Evolutionary conservation across 1,140 invertebrate species (phyloP), one percentile per base, ranked within the genome.

Genomic region (silkworm (Bombyx mori)): DNA sequence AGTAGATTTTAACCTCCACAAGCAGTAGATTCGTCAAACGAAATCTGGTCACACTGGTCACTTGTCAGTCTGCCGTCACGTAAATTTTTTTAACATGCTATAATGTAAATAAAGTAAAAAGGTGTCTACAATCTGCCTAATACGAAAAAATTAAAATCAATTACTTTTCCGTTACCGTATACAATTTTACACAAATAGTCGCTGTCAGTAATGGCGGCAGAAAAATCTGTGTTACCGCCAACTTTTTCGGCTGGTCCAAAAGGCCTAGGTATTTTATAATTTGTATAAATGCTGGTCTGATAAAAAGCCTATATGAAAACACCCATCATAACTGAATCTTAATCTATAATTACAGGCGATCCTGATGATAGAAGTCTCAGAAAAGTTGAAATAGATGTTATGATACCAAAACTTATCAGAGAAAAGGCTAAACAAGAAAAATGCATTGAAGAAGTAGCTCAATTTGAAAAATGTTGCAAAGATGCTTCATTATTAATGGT

Each of bases 401-500:
- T 97, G 48, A 94, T 98, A 80, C 93, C 95, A 2, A 94, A 95
- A 85, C 92, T 94, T 75, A 93, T 98, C 88, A 88, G 96, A 65
- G 93, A 96, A 51, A 93, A 90, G 75, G 92, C 95, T 2, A 93
- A 91, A 77, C 71, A 67, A 10, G 93, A 95, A 77, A 94, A 96
- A 79, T 97, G 96, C 87, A 26, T 79, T 0, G 69, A 89, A 68
- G 92, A 94, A 90, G 93, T 95, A 7, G 77, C 86, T 83, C 90
- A 90, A 54, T 97, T 97, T 79, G 89, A 90, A 35, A 85, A 92
- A 64, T 98, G 96, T 82, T 93, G 94, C 61, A 93, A 93, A 81
- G 86, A 90, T n/a, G 87, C 84, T 62, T 91, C 90, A 47, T 53
- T 95, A 1, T 66, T 92, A 2, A 92, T 96, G 91, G 90, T 93